These are phyloP conservation scores for Macheiramphus alcinus DNA, from an alignment of 2,113 vertebrate species.

Conservation along the genomic window DNA sequence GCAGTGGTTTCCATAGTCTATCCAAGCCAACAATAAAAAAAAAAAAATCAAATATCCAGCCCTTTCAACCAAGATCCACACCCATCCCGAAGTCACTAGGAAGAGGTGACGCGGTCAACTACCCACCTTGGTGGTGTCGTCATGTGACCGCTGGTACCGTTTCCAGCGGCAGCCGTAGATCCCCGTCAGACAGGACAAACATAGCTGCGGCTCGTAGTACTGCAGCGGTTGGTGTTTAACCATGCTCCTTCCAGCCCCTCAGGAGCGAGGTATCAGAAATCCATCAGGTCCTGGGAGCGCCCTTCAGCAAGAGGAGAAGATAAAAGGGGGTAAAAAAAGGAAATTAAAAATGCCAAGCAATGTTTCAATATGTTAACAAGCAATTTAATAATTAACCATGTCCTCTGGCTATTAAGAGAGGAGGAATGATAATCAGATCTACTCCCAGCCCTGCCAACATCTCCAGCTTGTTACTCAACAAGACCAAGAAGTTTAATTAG, in stretches of 20 bases:
- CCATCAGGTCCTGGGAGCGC: slow-evolving; percentile 78
- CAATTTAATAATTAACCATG: slow-evolving; percentile 20
- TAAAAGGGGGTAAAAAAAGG: neutral
- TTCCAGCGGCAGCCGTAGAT: slow-evolving; percentile 99
- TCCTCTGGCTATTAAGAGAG: neutral
- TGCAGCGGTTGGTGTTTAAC: slow-evolving; percentile 98
- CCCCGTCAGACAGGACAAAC: slow-evolving; percentile 93
- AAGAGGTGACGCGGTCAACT: fast-evolving
- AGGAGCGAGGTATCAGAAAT: slow-evolving; percentile 70
- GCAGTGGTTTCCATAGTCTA: neutral
- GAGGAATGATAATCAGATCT: neutral
- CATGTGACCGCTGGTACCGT: slow-evolving; percentile 97
- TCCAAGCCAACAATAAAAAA: neutral
- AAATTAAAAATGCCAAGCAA: neutral
- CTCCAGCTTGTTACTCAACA: neutral
- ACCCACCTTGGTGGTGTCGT: slow-evolving; percentile 90
- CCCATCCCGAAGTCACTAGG: fast-evolving
- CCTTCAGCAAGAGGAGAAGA: slow-evolving; percentile 50
- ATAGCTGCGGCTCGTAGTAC: slow-evolving; percentile 97
- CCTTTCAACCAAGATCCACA: too few relatives aligned
- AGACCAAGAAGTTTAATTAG: neutral
- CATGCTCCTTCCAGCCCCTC: slow-evolving; percentile 87
- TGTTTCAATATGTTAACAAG: neutral
- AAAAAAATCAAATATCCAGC: fast-evolving
- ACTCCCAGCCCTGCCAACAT: neutral